Base-by-base conservation (phyloP, 2,113 vertebrate genomes). In the Uria lomvia region DNA sequence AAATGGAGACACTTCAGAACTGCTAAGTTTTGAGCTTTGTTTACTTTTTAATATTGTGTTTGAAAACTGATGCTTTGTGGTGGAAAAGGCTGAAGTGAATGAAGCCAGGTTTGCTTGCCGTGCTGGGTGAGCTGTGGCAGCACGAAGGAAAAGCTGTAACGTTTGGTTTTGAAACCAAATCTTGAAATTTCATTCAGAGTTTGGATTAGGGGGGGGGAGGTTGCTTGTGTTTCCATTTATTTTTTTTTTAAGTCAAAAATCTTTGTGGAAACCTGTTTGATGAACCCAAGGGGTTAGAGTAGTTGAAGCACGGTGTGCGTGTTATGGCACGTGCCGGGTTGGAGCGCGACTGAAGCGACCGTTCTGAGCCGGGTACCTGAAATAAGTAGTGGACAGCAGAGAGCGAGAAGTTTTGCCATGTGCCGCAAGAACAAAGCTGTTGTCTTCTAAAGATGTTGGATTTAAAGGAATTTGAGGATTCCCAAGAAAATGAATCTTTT, bases 351-450 rank as follows among this genome's bases (percentile, higher is more conserved):
- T 29, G 58, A 74, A 83, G n/a, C 45, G 17, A 6, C 30, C 23
- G 18, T 34, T 36, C 40, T 34, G 18, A 45, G 52, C 36, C 14
- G 5, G 7, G 56, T 11, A 14, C 43, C 11, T 14, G 11, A 8
- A 12, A 43, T 20, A 43, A 40, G 29, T 6, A 34, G 36, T 24
- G 11, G 34, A 15, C 9, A 53, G 29, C 3, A 3, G 1, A 30
- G 23, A 43, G 13, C 0, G 0, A 6, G 4, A 16, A 34, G 20
- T 23, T 68, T 36, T 56, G 27, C 29, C 26, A 0, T 21, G n/a
- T 32, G 43, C 72, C 42, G 11, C 40, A 27, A 40, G 20, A 55
- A 6, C 11, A 36, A 56, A 83, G 49, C 21, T 43, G 8, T 16
- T 38, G 34, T 15, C 40, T 74, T 63, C n/a, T 21, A 27, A 38